Base-by-base conservation (phyloP, 2,797 vertebrate species). In the Synanceia verrucosa region DNA sequence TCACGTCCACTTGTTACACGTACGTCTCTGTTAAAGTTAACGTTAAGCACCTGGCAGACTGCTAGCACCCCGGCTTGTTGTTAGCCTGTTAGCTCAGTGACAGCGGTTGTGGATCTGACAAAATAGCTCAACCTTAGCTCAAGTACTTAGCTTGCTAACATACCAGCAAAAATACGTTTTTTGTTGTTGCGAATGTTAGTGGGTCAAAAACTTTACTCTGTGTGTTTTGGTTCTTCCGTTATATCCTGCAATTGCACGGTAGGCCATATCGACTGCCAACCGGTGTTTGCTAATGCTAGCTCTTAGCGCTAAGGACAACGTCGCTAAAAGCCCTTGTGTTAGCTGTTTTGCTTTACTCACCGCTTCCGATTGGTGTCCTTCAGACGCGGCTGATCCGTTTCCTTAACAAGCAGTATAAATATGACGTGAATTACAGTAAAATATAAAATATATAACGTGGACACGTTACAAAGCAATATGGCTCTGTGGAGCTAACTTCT, bases 271-370 rank as follows among this genome's bases (percentile, higher is more conserved):
- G 3, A 7, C 26, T 58, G 2, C 21, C 6, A 39, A 44, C 52
- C 34, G 21, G 19, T 34, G 55, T 48, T 4, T 61, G 87, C 86
- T 88, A 91, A 70, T 14, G 58, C 47, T 85, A 88, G 73, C 86
- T 48, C 4, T 4, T 1, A 23, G 41, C 23, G 1, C 14, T 50
- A 12, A 10, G n/a, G 4, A 18, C 6, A 72, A 37, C 19, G 11
- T 4, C 6, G 4, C 29, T 71, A 50, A 1, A 46, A 56, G 16
- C 5, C 4, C 14, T 6, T 2, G 0, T n/a, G 0, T 16, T 33
- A 19, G 24, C 18, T 2, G 3, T 62, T 65, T 62, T 0, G 6
- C 9, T 13, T 60, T 7, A 92, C 91, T 92, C 80, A 92, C 92
- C 80, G 39, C 60, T 68, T 64, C 50, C 2, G 39, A 31, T 65